Conservation (phyloP, 2,888 invertebrate genomes). For the Plebejus argus region DNA sequence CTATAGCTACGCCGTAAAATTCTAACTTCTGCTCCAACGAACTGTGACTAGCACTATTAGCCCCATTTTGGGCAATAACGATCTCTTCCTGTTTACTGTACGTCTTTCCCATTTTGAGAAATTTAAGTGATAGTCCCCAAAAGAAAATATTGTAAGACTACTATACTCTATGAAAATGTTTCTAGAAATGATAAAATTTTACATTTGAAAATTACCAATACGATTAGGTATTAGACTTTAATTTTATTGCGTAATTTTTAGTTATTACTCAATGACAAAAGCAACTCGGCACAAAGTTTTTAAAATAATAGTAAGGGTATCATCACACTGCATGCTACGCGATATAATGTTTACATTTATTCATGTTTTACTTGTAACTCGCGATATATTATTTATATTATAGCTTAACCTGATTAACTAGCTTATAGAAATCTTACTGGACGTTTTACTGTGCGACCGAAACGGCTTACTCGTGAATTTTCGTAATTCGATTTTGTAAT, state of each 20-base stretch:
- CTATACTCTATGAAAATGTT: too few species aligned
- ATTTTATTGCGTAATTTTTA: too few species aligned
- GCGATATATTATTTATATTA: not conserved
- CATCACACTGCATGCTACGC: not conserved
- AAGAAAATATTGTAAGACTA: too few species aligned
- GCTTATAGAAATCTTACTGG: constrained; percentile 13
- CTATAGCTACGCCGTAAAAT: too few species aligned
- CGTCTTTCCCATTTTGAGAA: constrained; percentile 3
- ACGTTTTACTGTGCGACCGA: not conserved
- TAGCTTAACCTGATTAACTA: not conserved
- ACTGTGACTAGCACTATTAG: not conserved
- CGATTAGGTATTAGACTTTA: too few species aligned
- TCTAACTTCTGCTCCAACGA: not conserved
- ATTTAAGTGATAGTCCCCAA: not conserved
- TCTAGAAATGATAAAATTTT: too few species aligned
- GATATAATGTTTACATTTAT: not conserved
- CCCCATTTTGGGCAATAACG: too few species aligned
- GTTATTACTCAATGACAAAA: not conserved
- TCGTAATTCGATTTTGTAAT: not conserved
- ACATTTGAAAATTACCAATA: too few species aligned
- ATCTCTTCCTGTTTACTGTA: not conserved
- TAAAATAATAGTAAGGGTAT: constrained; percentile 15
- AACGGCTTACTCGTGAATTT: constrained; percentile 10
- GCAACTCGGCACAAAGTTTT: constrained; percentile 19
- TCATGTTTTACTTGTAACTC: not conserved